Evolutionary conservation across 2,888 invertebrate genomes (phyloP), one percentile per base, ranked within the genome.

Genomic region (Gymnoscelis rufifasciata): DNA sequence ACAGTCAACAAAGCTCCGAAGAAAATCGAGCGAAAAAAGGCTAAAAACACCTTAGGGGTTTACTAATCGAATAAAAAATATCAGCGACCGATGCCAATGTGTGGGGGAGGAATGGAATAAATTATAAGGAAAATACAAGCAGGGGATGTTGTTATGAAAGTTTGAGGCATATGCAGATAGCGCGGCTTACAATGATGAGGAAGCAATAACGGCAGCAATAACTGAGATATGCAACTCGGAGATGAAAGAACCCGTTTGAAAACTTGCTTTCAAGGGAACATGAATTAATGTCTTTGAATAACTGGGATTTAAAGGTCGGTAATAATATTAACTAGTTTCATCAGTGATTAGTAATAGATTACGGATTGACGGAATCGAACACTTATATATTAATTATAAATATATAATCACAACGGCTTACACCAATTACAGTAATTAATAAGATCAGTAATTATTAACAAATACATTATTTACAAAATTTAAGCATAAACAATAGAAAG

Each of bases 51-150:
- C 89, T 89, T 83, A 79, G 89, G 89, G 89, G 88, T 86, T 88
- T 88, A 87, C 89, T 89, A 89, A 89, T 89, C 89, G 89, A 89
- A 89, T 89, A 89, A 89, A 89, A 87, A 89, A 89, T 89, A 89
- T 89, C 89, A 88, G 88, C 87, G 87, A 81, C 86, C 86, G 82
- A 87, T 86, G 86, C 82, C 83, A 81, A 83, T 83, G 83, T 83
- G 71, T 82, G 80, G 86, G 87, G 88, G 86, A 81, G 83, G 68
- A 80, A 81, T 74, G 77, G 88, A 88, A 87, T 88, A 88, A 87
- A 88, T 88, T 87, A 88, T 83, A 79, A 87, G 86, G 86, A 86
- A 88, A 83, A 86, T 83, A 83, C 77, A 86, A 86, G 83, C 82
- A 71, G 78, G 86, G 86, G 79, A 71, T 68, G 67, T 71, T 77